Percentiles rank a stretch among this genome's conserved stretches.
Evolutionary conservation across 2,797 vertebrate species (phyloP).

Genomic region (Vultur gryphus): DNA sequence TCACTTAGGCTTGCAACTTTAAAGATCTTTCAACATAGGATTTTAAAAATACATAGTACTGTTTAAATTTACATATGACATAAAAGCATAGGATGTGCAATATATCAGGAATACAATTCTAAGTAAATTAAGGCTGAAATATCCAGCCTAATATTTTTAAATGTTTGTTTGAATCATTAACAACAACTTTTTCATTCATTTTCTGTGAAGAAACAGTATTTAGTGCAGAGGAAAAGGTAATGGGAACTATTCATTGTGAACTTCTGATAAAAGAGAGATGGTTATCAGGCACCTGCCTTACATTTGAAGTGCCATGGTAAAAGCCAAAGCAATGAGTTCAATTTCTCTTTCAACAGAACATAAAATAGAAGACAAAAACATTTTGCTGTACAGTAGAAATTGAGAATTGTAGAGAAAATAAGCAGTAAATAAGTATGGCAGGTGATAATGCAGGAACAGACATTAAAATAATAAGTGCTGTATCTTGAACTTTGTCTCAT

Average conservation of each 20-base stretch:
- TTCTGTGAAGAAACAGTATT: not conserved
- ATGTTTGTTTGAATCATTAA: not conserved
- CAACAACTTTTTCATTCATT: not conserved
- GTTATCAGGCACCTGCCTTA: not conserved
- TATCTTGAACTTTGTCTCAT: not conserved
- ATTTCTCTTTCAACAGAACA: conserved; percentile 17
- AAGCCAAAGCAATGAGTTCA: not conserved
- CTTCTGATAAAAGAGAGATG: not conserved
- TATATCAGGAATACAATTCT: not conserved
- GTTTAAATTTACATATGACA: conserved; percentile 19
- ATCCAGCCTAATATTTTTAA: not conserved
- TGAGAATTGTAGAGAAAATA: conserved; percentile 7
- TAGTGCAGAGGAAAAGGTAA: not conserved
- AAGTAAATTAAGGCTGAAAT: not conserved
- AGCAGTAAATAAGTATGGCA: conserved; percentile 19
- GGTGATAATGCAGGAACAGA: not conserved
- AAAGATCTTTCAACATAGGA: not conserved
- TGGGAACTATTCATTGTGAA: not conserved
- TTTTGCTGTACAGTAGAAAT: not conserved
- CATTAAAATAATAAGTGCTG: not conserved
- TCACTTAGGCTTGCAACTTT: conserved; percentile 26
- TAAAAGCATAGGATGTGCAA: not conserved
- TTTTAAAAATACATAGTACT: not conserved
- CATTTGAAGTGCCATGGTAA: not conserved
- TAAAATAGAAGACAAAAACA: not conserved